A percentile compares a stretch with the other conserved stretches of the same genome.
Evolutionary conservation across 2,113 vertebrate genomes (phyloP).

Genomic region (Microcebus tavaratra): DNA sequence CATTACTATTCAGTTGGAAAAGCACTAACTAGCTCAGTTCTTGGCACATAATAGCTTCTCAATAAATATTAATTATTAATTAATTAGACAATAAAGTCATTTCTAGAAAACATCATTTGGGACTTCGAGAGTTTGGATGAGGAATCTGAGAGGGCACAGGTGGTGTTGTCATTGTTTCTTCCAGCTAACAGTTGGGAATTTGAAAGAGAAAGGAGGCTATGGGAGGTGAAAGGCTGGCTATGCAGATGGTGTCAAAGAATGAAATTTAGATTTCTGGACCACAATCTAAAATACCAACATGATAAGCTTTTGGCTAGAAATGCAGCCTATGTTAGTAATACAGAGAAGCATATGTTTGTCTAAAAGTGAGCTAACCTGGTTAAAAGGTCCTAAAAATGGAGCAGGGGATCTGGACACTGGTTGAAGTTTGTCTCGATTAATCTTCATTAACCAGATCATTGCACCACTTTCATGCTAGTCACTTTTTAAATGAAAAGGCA

Average conservation of each 20-base stretch:
- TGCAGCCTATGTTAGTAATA: background rate
- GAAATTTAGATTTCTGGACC: conserved; percentile 67
- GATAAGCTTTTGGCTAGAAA: conserved; percentile 36
- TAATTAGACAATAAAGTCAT: conserved; percentile 51
- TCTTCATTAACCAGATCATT: background rate
- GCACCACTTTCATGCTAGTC: background rate
- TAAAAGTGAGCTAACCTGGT: conserved; percentile 41
- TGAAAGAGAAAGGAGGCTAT: conserved; percentile 49
- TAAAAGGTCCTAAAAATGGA: conserved; percentile 45
- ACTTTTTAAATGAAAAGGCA: conserved; percentile 42
- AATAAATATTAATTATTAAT: conserved; percentile 72
- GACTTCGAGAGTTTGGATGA: background rate
- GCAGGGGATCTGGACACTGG: background rate
- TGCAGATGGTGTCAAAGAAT: conserved; percentile 71
- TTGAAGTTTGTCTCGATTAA: conserved; percentile 20
- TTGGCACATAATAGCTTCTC: conserved; percentile 61
- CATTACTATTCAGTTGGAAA: background rate
- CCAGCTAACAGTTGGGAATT: conserved; percentile 69
- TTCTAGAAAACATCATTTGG: conserved; percentile 47
- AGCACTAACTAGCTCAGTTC: background rate
- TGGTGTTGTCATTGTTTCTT: conserved; percentile 58
- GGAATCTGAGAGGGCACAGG: conserved; percentile 57
- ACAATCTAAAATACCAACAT: conserved; percentile 53
- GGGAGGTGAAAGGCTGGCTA: conserved; percentile 65
- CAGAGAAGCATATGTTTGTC: conserved; percentile 55